Evolutionary conservation across 2,113 vertebrate species (phyloP), one percentile per base, ranked within the genome.

Genomic region (Pteronura brasiliensis): DNA sequence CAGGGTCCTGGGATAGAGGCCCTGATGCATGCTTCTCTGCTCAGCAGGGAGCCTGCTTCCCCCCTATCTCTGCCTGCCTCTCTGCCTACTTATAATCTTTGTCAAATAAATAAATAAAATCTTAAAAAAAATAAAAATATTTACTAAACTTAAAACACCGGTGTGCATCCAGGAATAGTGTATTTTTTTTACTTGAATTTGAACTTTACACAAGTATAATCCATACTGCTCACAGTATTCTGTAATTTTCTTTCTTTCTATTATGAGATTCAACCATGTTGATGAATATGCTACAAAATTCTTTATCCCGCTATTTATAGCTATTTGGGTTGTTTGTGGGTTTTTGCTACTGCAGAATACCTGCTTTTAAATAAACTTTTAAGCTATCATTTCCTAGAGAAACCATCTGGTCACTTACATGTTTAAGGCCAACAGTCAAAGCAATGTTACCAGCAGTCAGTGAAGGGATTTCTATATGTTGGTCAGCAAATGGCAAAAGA

Each of bases 401-500:
- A 93, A 91, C 7, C n/a, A 71, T 7, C 7, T 59, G n/a, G 94
- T 98, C 80, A 97, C 96, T 97, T 98, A 99, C 99, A 98, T 99
- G 99, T 98, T 99, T 99, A 95, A 99, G 99, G 47, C 99, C 99
- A 25, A 99, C 99, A 52, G 99, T 99, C 65, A 99, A 98, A 7
- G 99, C 99, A 97, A 99, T 99, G 98, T 99, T 99, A 94, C 99
- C 99, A 31, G 99, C 99, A 49, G 98, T 98, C 93, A 99, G 98
- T 0, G 99, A 99, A 42, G 99, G 98, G 96, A 99, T 99, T 98
- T 99, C 99, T 84, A 99, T 98, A 18, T 99, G 99, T 96, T 99
- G 99, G 97, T 99, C 99, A 85, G 99, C 99, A 98, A 99, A 99
- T 34, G 99, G 99, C 97, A 99, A 98, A 76, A 99, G 98, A 93